A percentile compares a stretch with the other conserved stretches of the same genome.
Evolutionary conservation across 2,113 vertebrate genomes (phyloP).

Genomic region (Bothrops jararaca): DNA sequence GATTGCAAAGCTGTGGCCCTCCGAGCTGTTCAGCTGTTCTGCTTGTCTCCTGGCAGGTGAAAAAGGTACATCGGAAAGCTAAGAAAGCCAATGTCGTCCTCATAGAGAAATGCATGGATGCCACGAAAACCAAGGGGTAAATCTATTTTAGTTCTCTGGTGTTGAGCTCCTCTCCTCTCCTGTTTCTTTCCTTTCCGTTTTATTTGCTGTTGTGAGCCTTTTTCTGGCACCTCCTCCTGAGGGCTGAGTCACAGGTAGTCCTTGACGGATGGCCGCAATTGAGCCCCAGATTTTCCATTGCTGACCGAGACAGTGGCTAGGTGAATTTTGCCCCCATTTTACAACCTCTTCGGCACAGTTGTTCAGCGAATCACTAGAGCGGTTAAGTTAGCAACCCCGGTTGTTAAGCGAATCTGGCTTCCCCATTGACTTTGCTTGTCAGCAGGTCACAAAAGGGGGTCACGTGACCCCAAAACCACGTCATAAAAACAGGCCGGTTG

Average conservation of each 20-base stretch:
- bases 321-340: neutral
- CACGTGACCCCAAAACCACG: neutral
- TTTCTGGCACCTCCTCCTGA: neutral
- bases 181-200: neutral
- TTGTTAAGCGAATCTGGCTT: neutral
- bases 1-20: neutral
- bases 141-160: rapidly evolving
- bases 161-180: neutral
- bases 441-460: neutral
- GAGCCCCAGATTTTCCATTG: neutral
- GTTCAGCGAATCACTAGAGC: neutral
- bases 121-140: constrained; percentile 76
- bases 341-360: neutral
- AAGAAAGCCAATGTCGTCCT: constrained; percentile 83
- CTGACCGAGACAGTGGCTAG: neutral
- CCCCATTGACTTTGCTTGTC: neutral
- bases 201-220: too few relatives aligned
- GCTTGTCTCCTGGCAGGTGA: constrained; percentile 72
- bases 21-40: neutral
- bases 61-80: constrained; percentile 76
- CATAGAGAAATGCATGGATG: constrained; percentile 72
- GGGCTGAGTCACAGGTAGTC: neutral
- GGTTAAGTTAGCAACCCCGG: neutral
- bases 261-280: neutral
- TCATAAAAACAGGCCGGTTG: neutral